These are phyloP conservation scores for Micrasema minimum DNA, from an alignment of 1,140 invertebrate species.

Conservation along the genomic window DNA sequence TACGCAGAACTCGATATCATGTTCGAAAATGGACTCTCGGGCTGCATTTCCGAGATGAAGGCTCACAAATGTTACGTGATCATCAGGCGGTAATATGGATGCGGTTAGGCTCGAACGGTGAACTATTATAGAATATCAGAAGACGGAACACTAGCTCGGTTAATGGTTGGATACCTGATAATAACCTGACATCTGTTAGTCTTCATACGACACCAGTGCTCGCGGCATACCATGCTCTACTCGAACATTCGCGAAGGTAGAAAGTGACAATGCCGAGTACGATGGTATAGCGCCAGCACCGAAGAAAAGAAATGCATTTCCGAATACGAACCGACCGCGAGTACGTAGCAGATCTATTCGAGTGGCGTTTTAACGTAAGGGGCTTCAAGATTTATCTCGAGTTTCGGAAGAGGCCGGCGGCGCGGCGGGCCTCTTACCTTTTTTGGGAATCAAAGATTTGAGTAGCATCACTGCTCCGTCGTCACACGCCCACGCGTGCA, in stretches of 20 bases:
- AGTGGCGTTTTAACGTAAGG: conserved; percentile 23
- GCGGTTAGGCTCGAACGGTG: background rate
- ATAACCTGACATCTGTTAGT: conserved; percentile 28
- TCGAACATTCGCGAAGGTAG: background rate
- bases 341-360: conserved; percentile 9
- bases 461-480: conserved; percentile 96
- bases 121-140: background rate
- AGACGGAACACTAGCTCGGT: background rate
- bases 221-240: conserved; percentile 4
- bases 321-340: conserved; percentile 23
- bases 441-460: conserved; percentile 97
- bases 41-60: conserved; percentile 12
- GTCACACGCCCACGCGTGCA: conserved; percentile 99
- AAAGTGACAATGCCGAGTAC: background rate
- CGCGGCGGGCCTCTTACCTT: conserved; percentile 76
- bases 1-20: conserved; percentile 9
- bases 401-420: conserved; percentile 52
- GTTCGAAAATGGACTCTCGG: conserved; percentile 33
- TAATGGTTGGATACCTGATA: conserved; percentile 22
- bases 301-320: conserved; percentile 22
- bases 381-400: conserved; percentile 49
- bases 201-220: background rate
- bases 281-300: conserved; percentile 10
- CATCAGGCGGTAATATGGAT: conserved; percentile 22
- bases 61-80: conserved; percentile 31